Conservation (phyloP, 2,113 vertebrate species). For the Theristicus caerulescens region DNA sequence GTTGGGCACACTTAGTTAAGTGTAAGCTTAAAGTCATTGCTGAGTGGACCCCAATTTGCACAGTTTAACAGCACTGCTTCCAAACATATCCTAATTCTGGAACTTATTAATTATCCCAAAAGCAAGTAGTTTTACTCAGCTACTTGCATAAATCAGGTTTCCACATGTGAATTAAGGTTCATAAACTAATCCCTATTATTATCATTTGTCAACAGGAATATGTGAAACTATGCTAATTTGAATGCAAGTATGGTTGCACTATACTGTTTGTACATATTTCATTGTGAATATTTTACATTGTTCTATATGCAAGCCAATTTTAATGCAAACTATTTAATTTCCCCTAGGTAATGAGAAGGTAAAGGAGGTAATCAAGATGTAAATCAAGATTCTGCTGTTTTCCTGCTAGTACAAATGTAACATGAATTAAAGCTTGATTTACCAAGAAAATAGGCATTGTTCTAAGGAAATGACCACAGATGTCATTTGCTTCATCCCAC, state of each 20-base stretch:
- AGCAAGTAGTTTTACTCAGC: neutral
- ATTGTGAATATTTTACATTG: constrained; percentile 40
- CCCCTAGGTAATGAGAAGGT: constrained; percentile 58
- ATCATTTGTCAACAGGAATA: constrained; percentile 6
- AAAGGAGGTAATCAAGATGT: constrained; percentile 54
- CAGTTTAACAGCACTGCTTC: neutral
- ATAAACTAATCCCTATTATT: constrained; percentile 46
- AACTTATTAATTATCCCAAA: neutral
- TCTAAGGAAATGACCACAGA: neutral
- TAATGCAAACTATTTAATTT: constrained; percentile 57
- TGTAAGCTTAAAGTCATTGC: neutral
- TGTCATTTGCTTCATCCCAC: neutral
- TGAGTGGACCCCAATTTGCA: neutral
- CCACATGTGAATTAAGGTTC: neutral
- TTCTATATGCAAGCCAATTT: constrained; percentile 45
- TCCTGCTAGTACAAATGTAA: neutral
- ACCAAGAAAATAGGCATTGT: neutral
- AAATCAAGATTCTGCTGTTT: constrained; percentile 40
- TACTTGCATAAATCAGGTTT: neutral
- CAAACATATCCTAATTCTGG: neutral
- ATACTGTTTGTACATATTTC: constrained; percentile 40
- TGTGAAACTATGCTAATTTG: constrained; percentile 19
- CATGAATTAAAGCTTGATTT: constrained; percentile 16
- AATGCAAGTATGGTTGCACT: neutral
- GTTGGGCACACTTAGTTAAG: neutral